Percentiles rank a stretch among this genome's conserved stretches.
Conservation (phyloP, 2,113 vertebrate genomes). For the Rhipidura dahli region DNA sequence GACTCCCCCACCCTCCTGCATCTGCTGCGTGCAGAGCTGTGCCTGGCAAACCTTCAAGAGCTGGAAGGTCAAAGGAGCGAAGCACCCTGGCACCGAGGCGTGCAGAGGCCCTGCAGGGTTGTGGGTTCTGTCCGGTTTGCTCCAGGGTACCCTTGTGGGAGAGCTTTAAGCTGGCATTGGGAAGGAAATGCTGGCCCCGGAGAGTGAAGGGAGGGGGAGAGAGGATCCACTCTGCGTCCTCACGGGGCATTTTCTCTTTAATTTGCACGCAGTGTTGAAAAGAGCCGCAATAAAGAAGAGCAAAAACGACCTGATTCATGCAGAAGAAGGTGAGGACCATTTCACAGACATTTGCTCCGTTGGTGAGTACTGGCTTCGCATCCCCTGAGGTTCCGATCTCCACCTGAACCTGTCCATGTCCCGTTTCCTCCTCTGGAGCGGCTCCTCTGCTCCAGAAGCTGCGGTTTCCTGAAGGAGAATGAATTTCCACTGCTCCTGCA, state of each 20-base stretch:
- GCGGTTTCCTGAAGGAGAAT: not conserved
- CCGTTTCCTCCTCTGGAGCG: not conserved
- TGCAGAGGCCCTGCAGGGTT: not conserved
- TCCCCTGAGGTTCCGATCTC: not conserved
- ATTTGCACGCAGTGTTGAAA: conserved; percentile 85
- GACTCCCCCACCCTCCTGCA: not conserved
- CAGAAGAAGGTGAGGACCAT: conserved; percentile 94
- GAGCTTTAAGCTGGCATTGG: not conserved
- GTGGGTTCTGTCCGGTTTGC: not conserved
- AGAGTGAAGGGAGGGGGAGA: conserved; percentile 1
- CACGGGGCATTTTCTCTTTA: not conserved
- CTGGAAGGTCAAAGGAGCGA: not conserved
- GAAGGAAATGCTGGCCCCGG: not conserved
- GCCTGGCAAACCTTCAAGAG: not conserved
- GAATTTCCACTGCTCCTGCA: not conserved
- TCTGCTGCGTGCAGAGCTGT: not conserved
- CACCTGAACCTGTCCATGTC: not conserved
- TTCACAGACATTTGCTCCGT: conserved; percentile 94
- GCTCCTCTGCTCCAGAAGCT: not conserved
- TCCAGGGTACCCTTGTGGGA: not conserved
- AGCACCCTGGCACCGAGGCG: not conserved
- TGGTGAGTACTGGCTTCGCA: conserved; percentile 78
- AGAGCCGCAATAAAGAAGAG: conserved; percentile 91
- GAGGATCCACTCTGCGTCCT: not conserved
- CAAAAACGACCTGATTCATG: conserved; percentile 92